Evolutionary conservation across 1,140 invertebrate genomes (phyloP), one percentile per base, ranked within the genome.

Genomic region (Melitaea cinxia): DNA sequence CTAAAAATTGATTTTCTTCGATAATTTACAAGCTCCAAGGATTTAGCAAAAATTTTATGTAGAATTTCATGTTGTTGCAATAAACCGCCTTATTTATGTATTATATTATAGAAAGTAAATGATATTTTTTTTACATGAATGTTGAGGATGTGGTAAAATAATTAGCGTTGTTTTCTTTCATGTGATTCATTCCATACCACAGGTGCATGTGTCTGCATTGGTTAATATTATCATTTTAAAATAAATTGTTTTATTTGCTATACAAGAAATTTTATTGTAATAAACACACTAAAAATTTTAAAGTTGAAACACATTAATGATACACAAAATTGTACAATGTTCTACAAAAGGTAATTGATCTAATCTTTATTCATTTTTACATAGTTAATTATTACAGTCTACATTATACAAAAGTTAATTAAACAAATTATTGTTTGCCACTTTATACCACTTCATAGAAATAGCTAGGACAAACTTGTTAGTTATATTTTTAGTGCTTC

Each of bases 131-230:
- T 65, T 65, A 55, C 50, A 28, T 66, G 30, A 30, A 60, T 60
- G 58, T 52, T 68, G 68, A 75, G 72, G 71, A 68, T 69, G 53
- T 66, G 58, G 59, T 73, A 70, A 66, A 75, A 70, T 70, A 73
- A 65, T 57, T 70, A 72, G 69, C 47, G 53, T 58, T 50, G 42
- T 54, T 71, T 56, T 66, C 60, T 63, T 60, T 67, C 52, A 60
- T 61, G 49, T 66, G 54, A 72, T 63, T 72, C 70, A 72, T 73
- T 73, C 70, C 70, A 73, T 64, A 59, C 54, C 67, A 64, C 60
- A 63, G 66, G 60, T 63, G 66, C 56, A 60, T 60, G 61, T 59
- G 55, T 54, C 50, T 63, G 64, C 39, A 63, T 62, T 64, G 55
- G 59, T 69, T 60, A 28, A 60, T 69, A 69, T 50, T 63, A 64